phyloP scores from a whole-genome alignment of 1,140 invertebrate genomes.

The Probaryconus sp. region DNA sequence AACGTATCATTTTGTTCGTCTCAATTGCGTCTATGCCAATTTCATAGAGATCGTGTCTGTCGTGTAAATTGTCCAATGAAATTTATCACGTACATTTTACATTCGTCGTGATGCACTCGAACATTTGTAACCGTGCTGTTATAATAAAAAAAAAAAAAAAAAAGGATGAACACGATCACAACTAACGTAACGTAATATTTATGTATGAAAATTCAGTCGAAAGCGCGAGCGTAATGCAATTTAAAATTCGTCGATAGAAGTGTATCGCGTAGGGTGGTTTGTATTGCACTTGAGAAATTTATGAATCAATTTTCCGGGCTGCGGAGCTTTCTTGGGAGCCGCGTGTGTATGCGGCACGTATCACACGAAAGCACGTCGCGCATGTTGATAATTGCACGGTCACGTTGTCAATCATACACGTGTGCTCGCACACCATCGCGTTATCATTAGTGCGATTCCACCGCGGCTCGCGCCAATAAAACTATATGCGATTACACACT shows the following conservation, averaged over 20 bases:
- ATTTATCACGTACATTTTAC: too few relatives aligned
- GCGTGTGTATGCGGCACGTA: slow-evolving; percentile 13
- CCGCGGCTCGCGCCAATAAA: slow-evolving; percentile 57
- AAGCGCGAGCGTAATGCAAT: slow-evolving; percentile 9
- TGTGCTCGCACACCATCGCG: slow-evolving; percentile 22
- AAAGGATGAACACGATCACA: slow-evolving; percentile 3
- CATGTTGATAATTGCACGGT: slow-evolving; percentile 59
- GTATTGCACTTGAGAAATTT: slow-evolving; percentile 45
- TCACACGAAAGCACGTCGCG: not conserved
- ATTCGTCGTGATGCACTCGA: too few relatives aligned
- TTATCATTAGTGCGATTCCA: slow-evolving; percentile 5
- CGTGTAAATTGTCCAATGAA: too few relatives aligned
- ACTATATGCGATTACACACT: slow-evolving; percentile 42
- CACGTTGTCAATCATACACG: slow-evolving; percentile 66
- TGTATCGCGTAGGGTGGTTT: slow-evolving; percentile 9
- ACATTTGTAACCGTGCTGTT: too few relatives aligned
- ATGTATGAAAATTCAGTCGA: slow-evolving; percentile 34
- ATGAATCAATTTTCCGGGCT: slow-evolving; percentile 45
- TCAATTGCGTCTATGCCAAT: too few relatives aligned
- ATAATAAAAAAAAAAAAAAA: too few relatives aligned
- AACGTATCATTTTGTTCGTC: too few relatives aligned
- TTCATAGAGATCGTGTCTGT: too few relatives aligned
- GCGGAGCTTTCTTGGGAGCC: slow-evolving; percentile 11
- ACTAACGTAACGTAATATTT: slow-evolving; percentile 31
- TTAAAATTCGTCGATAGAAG: slow-evolving; percentile 37